Evolutionary conservation across 2,888 invertebrate genomes (phyloP).

Genomic region (Drosophila robusta): DNA sequence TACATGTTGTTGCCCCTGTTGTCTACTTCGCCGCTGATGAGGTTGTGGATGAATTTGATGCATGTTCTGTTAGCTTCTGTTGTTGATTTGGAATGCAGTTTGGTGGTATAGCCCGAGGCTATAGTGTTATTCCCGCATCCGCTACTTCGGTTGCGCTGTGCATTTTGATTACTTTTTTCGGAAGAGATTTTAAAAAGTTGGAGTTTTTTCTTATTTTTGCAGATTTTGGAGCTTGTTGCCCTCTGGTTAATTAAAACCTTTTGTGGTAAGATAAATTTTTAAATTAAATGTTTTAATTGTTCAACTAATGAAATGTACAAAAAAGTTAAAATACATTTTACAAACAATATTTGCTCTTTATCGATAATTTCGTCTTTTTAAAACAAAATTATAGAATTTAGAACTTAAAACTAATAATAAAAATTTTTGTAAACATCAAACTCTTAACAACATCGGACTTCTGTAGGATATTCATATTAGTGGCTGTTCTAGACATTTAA

Average conservation of each 20-base stretch:
- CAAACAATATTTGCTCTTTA: too few species aligned
- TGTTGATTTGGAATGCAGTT: constrained; percentile 79
- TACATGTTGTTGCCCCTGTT: constrained; percentile 45
- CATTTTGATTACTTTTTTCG: constrained; percentile 71
- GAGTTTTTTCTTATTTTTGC: constrained; percentile 9
- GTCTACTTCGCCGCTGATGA: constrained; percentile 49
- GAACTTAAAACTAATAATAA: too few species aligned
- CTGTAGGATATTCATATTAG: too few species aligned
- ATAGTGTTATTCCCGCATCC: constrained; percentile 57
- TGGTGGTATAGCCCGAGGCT: constrained; percentile 64
- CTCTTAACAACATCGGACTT: too few species aligned
- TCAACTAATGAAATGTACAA: neutral
- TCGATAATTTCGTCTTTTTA: too few species aligned
- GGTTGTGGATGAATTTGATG: constrained; percentile 78
- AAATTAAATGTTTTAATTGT: neutral
- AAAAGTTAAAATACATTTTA: too few species aligned
- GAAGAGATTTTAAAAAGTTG: constrained; percentile 36
- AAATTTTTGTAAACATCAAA: too few species aligned
- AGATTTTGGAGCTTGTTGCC: constrained; percentile 20
- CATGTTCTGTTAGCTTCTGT: constrained; percentile 81
- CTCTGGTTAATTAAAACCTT: neutral
- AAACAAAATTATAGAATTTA: too few species aligned
- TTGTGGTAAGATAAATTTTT: neutral
- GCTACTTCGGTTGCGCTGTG: constrained; percentile 54
- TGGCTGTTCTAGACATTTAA: too few species aligned